Conservation (phyloP, 1,140 invertebrate genomes). For the Solenopsis invicta region DNA sequence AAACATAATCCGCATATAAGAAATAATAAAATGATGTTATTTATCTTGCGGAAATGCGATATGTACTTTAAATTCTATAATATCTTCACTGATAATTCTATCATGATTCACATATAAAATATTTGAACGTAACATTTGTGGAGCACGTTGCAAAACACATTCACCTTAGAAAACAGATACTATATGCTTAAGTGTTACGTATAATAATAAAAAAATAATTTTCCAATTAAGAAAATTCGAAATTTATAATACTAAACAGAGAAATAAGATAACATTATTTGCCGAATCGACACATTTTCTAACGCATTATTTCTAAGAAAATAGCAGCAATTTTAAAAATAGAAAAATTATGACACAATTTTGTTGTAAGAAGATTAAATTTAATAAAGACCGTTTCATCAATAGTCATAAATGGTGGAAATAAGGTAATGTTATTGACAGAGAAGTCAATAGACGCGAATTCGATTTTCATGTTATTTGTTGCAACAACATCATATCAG, state of each 20-base stretch:
- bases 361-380: neutral
- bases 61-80: neutral
- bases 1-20: no score
- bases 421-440: neutral
- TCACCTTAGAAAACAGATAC: neutral
- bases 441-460: neutral
- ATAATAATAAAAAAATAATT: constrained; percentile 1
- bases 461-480: constrained; percentile 12
- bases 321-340: neutral
- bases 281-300: neutral
- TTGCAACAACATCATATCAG: constrained; percentile 23
- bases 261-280: neutral
- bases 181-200: neutral
- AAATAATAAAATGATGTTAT: no score
- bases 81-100: neutral
- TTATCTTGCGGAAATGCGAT: no score
- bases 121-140: neutral
- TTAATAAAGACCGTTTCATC: no score
- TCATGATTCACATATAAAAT: neutral
- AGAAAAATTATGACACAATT: neutral
- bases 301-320: neutral
- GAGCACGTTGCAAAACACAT: no score
- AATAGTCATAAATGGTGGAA: neutral
- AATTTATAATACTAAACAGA: neutral
- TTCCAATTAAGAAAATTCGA: neutral